Conservation (phyloP, 2,113 vertebrate species). For the Eonycteris spelaea region DNA sequence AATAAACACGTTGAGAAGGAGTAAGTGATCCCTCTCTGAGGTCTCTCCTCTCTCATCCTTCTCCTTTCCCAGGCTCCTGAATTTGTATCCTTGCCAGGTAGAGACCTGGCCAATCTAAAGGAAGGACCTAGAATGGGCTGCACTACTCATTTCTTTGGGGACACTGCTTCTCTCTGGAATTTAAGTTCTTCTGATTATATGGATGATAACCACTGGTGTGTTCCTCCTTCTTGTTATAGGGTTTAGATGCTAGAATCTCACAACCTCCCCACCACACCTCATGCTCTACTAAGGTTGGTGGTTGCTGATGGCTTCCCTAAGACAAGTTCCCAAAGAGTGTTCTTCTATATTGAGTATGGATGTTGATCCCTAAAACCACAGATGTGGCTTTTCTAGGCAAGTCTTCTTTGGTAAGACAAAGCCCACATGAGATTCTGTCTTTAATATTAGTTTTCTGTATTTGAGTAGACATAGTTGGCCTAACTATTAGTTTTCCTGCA, state of each 20-base stretch:
- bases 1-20: not conserved
- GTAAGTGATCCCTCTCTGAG: not conserved
- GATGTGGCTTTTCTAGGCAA: not conserved
- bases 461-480: not conserved
- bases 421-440: not conserved
- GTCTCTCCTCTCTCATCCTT: not conserved
- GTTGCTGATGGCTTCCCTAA: not conserved
- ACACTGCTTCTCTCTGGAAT: not conserved
- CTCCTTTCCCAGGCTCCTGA: not conserved
- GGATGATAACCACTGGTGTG: not conserved
- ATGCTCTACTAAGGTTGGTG: not conserved
- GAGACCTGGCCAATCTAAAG: not conserved
- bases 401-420: constrained; percentile 26
- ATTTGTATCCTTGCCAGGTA: not conserved
- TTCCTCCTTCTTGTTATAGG: not conserved
- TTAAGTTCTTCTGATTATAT: not conserved
- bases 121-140: not conserved
- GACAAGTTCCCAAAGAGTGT: not conserved
- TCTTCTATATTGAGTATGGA: not conserved
- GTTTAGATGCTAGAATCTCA: not conserved
- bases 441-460: not conserved
- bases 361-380: constrained; percentile 32
- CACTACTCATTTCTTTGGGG: not conserved
- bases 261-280: not conserved
- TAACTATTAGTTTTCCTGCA: not conserved